A percentile compares a stretch with the other conserved stretches of the same genome.
Evolutionary conservation across 2,113 vertebrate genomes (phyloP).

Genomic region (Paedocypris sp.): DNA sequence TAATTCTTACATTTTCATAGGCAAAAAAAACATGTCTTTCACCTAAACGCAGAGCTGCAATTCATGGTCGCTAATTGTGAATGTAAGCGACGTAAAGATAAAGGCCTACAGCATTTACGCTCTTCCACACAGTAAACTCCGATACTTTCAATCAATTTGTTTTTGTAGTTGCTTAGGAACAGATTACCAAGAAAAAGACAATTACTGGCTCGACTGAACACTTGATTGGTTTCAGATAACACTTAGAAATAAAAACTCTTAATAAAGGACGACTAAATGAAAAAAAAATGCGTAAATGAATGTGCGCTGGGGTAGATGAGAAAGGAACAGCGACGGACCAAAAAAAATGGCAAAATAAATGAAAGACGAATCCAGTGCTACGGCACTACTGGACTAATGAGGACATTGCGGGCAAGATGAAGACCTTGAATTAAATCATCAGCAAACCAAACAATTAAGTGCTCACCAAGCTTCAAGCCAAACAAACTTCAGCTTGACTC

Average conservation of each 20-base stretch:
- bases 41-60: too few relatives aligned
- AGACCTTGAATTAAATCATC: conserved; percentile 1
- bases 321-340: not conserved
- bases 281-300: not conserved
- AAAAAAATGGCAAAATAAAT: not conserved
- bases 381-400: conserved; percentile 23
- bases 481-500: not conserved
- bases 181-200: too few relatives aligned
- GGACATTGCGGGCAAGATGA: not conserved
- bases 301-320: not conserved
- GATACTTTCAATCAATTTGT: not conserved
- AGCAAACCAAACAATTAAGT: too few relatives aligned
- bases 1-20: too few relatives aligned
- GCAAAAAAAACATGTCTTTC: too few relatives aligned
- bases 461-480: not conserved
- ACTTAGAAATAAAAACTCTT: not conserved
- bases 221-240: not conserved
- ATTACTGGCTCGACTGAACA: not conserved
- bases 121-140: too few relatives aligned
- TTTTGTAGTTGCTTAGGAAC: not conserved
- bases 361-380: not conserved
- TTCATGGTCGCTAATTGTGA: too few relatives aligned
- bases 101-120: too few relatives aligned
- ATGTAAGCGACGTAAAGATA: too few relatives aligned
- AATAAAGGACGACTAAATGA: not conserved